Conservation (phyloP, 92 coral and sea anemone species). For the Zoanthus sociatus region DNA sequence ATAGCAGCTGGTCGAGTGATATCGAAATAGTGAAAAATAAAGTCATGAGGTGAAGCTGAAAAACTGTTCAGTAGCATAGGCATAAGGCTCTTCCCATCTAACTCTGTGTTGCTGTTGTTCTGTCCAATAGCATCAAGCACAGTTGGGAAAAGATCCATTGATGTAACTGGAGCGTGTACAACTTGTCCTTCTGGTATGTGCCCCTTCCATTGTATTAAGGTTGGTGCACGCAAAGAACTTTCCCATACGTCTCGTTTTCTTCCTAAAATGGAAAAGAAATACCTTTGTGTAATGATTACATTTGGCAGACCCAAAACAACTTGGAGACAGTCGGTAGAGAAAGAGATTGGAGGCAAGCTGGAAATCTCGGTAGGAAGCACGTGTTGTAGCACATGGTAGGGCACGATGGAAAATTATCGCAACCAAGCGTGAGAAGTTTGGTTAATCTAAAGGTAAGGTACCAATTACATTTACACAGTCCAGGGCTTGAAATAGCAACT, state of each 20-base stretch:
- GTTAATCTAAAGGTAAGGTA: too few relatives aligned
- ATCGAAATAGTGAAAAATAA: slow-evolving; percentile 83
- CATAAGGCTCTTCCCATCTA: slow-evolving; percentile 81
- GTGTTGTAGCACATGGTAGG: too few relatives aligned
- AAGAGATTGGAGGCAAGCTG: too few relatives aligned
- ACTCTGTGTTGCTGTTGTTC: slow-evolving; percentile 49
- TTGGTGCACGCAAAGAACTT: slow-evolving; percentile 78
- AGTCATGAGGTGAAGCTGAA: slow-evolving; percentile 69
- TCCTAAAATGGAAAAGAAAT: not conserved
- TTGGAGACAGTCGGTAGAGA: too few relatives aligned
- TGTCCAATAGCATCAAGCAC: slow-evolving; percentile 76
- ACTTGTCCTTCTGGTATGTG: slow-evolving; percentile 51
- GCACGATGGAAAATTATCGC: too few relatives aligned
- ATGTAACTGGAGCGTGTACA: slow-evolving; percentile 71
- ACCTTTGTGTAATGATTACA: not conserved
- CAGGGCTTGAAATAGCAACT: too few relatives aligned
- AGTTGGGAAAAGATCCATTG: slow-evolving; percentile 85
- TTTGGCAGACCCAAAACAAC: not conserved
- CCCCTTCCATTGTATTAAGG: slow-evolving; percentile 77
- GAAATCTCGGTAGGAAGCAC: too few relatives aligned
- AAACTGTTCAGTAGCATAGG: slow-evolving; percentile 61
- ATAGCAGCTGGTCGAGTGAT: slow-evolving; percentile 85
- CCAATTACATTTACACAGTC: too few relatives aligned
- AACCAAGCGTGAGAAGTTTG: too few relatives aligned
- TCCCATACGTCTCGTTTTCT: slow-evolving; percentile 76